A percentile compares a stretch with the other conserved stretches of the same genome.
phyloP scores from a whole-genome alignment of 1,140 invertebrate species.

The Drosophila pachea region DNA sequence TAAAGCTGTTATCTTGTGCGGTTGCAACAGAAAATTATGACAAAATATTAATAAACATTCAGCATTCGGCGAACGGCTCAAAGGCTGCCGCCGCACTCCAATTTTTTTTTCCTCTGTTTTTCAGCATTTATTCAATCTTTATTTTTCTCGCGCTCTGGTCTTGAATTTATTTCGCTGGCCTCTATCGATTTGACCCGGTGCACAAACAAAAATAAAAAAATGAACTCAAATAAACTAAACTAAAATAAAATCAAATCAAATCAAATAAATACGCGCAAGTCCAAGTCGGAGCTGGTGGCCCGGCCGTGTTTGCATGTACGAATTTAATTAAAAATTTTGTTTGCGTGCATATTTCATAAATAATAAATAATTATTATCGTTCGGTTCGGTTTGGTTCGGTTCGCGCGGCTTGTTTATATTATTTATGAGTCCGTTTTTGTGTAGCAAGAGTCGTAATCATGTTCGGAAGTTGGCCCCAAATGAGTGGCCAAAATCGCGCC shows the following conservation, averaged over 20 bases:
- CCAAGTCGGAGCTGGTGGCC: slow-evolving; percentile 16
- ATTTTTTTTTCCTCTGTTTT: not conserved
- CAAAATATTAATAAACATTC: slow-evolving; percentile 76
- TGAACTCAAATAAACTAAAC: too few species aligned
- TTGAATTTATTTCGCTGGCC: slow-evolving; percentile 53
- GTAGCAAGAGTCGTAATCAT: slow-evolving; percentile 56
- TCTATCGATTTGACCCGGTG: slow-evolving; percentile 73
- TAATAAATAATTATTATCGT: slow-evolving; percentile 75
- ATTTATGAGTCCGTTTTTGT: slow-evolving; percentile 59
- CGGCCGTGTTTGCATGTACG: slow-evolving; percentile 65
- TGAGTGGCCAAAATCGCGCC: slow-evolving; percentile 8
- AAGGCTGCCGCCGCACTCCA: slow-evolving; percentile 37
- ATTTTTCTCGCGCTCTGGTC: slow-evolving; percentile 27
- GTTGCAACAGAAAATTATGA: slow-evolving; percentile 66
- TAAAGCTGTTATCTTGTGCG: slow-evolving; percentile 27
- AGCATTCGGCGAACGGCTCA: slow-evolving; percentile 36
- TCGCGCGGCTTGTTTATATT: slow-evolving; percentile 58
- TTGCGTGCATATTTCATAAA: slow-evolving; percentile 77
- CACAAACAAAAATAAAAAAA: not conserved
- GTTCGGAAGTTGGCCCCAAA: slow-evolving; percentile 51
- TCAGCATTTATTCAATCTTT: too few species aligned
- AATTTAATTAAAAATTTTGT: slow-evolving; percentile 72
- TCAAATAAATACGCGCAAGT: slow-evolving; percentile 40
- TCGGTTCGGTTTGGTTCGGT: slow-evolving; percentile 34
- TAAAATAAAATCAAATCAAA: too few species aligned